phyloP scores from a whole-genome alignment of 2,888 invertebrate genomes.

The Sycophila texana region DNA sequence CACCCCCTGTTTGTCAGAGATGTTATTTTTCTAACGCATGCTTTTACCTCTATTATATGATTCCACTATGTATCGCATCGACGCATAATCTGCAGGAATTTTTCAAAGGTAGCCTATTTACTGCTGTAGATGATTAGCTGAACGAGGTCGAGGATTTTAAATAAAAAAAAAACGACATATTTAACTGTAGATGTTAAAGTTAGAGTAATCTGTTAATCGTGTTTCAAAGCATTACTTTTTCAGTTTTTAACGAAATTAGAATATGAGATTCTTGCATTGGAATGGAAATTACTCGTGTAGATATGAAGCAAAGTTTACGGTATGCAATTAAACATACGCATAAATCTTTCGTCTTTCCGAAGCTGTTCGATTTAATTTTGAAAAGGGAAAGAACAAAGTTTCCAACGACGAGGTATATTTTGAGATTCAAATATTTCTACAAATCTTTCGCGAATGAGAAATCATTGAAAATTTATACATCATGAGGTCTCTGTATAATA shows the following conservation, averaged over 20 bases:
- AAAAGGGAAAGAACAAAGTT: background rate
- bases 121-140: background rate
- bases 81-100: constrained; percentile 13
- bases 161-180: constrained; percentile 15
- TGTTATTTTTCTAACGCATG: constrained; percentile 74
- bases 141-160: background rate
- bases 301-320: background rate
- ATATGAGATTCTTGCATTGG: background rate
- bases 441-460: constrained; percentile 15
- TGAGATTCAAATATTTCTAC: constrained; percentile 31
- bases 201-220: background rate
- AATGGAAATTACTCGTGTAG: background rate
- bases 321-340: too few species aligned
- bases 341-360: background rate
- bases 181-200: constrained; percentile 8
- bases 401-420: background rate
- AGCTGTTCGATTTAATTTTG: background rate
- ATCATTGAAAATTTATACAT: constrained; percentile 1
- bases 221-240: background rate
- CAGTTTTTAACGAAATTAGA: background rate
- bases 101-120: constrained; percentile 13
- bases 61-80: constrained; percentile 24
- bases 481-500: constrained; percentile 11
- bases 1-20: constrained; percentile 61
- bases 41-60: constrained; percentile 55